Conservation (phyloP, 1,140 invertebrate species). For the Microplitis mediator region DNA sequence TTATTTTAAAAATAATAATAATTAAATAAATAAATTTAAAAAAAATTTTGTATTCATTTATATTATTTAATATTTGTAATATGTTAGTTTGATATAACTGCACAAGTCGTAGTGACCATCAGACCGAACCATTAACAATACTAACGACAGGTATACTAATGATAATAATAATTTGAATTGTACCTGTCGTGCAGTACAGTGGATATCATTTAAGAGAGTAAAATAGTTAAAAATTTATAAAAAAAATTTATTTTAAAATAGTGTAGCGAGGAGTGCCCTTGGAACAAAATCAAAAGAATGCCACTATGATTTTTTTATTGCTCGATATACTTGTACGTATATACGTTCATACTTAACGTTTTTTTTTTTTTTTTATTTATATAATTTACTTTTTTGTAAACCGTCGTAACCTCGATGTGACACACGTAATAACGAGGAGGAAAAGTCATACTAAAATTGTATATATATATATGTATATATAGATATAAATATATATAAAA, state of each 20-base stretch:
- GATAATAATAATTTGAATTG: background rate
- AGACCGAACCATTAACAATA: conserved; percentile 30
- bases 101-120: conserved; percentile 56
- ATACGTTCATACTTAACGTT: background rate
- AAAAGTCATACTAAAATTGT: conserved; percentile 3
- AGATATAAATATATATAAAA: too few species aligned
- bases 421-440: conserved; percentile 25
- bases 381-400: background rate
- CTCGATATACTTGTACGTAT: too few species aligned
- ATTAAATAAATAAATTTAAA: conserved; percentile 32
- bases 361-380: background rate
- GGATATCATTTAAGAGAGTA: conserved; percentile 45
- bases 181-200: conserved; percentile 39
- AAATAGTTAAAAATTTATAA: conserved; percentile 16
- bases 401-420: conserved; percentile 21
- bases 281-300: conserved; percentile 47
- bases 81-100: conserved; percentile 64
- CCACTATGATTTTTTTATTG: conserved; percentile 15
- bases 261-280: conserved; percentile 40
- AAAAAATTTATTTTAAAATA: conserved; percentile 9
- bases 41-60: conserved; percentile 38
- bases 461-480: too few species aligned
- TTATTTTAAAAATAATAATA: background rate
- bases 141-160: background rate
- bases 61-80: conserved; percentile 46